Conservation (phyloP, 2,888 invertebrate genomes). For the Gandaritis pyraliata region DNA sequence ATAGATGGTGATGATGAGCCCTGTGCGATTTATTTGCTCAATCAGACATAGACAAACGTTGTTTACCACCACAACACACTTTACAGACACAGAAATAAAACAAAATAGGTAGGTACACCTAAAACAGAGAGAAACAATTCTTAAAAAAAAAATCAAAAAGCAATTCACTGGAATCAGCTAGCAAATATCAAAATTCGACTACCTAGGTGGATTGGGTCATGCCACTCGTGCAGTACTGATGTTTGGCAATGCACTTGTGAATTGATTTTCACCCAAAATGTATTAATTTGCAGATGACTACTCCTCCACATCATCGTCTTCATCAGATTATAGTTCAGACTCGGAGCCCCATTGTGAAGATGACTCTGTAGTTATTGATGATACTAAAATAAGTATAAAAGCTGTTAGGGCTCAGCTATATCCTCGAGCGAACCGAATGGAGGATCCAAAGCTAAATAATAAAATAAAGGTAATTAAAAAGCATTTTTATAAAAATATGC, state of each 20-base stretch:
- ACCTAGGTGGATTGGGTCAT: background rate
- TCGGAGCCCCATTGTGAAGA: conserved; percentile 76
- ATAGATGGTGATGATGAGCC: too few species aligned
- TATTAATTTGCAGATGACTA: conserved; percentile 59
- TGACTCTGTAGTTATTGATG: conserved; percentile 68
- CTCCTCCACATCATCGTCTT: conserved; percentile 66
- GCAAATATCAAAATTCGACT: too few species aligned
- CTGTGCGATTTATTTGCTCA: too few species aligned
- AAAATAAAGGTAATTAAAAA: conserved; percentile 61
- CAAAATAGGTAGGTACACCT: too few species aligned
- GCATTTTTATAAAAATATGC: background rate
- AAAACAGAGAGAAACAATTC: too few species aligned
- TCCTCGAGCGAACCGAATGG: conserved; percentile 73
- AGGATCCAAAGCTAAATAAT: conserved; percentile 71
- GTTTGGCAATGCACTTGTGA: background rate
- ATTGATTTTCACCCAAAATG: background rate
- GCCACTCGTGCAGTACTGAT: background rate
- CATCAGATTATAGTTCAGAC: conserved; percentile 75
- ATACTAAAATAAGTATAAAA: conserved; percentile 53
- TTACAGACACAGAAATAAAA: too few species aligned
- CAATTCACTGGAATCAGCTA: too few species aligned
- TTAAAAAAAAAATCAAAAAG: too few species aligned
- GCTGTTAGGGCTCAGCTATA: conserved; percentile 63
- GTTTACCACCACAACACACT: too few species aligned
- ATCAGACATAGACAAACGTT: too few species aligned